phyloP scores from a whole-genome alignment of 2,113 vertebrate genomes.

The Hyla sarda region DNA sequence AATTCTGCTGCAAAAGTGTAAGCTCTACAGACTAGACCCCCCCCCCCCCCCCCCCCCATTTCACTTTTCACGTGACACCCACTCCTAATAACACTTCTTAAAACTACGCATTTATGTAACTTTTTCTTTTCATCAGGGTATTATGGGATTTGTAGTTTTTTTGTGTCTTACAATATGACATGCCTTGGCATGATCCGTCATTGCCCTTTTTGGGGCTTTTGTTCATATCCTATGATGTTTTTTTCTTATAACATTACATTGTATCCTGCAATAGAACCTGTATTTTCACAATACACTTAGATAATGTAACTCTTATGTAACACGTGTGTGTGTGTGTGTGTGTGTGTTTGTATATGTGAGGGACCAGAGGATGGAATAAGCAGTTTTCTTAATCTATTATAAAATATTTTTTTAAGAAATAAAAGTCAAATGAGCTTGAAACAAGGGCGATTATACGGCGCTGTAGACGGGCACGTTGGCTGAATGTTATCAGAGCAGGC shows the following conservation, averaged over 20 bases:
- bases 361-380: not conserved
- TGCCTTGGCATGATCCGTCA: not conserved
- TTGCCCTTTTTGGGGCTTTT: not conserved
- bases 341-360: too few species aligned
- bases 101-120: conserved; percentile 36
- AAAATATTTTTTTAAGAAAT: not conserved
- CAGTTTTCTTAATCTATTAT: not conserved
- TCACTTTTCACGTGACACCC: not conserved
- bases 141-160: conserved; percentile 55
- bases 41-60: too few species aligned
- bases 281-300: not conserved
- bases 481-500: not conserved
- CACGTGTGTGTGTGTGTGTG: too few species aligned
- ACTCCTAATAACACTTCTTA: not conserved
- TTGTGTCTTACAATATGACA: not conserved
- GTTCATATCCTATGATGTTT: not conserved
- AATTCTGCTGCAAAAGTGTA: conserved; percentile 33
- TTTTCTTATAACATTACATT: not conserved
- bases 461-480: not conserved
- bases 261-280: not conserved
- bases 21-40: conserved; percentile 23
- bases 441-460: too few species aligned
- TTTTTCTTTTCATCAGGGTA: not conserved
- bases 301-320: conserved; percentile 16
- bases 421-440: not conserved